Conservation (phyloP, 2,797 vertebrate genomes). For the Rallus crepitans region DNA sequence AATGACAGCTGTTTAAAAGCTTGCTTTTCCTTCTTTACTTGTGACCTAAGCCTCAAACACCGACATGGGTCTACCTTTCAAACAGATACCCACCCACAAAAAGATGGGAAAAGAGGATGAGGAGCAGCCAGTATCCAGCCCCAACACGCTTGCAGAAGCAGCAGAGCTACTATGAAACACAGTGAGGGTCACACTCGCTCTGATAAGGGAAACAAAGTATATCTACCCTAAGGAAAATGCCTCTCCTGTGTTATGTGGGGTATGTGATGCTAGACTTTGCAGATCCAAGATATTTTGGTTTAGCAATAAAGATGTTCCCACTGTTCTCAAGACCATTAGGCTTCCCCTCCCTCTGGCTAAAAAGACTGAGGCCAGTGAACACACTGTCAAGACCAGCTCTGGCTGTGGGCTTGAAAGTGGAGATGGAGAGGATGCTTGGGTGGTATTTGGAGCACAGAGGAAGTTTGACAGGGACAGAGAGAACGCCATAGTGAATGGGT, state of each 20-base stretch:
- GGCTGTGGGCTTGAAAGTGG: not conserved
- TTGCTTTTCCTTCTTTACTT: not conserved
- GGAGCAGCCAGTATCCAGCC: not conserved
- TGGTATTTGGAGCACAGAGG: not conserved
- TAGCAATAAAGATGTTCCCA: not conserved
- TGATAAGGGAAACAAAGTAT: rapidly evolving
- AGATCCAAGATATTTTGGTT: not conserved
- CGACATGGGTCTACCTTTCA: not conserved
- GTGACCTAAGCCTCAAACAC: not conserved
- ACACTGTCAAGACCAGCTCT: not conserved
- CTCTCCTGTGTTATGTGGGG: not conserved
- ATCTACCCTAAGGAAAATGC: rapidly evolving
- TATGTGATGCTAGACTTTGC: rapidly evolving
- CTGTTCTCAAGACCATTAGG: not conserved
- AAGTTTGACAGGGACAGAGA: not conserved
- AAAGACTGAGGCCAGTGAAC: too few relatives aligned
- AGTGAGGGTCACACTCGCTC: not conserved
- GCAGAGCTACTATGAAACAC: not conserved
- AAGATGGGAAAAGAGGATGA: not conserved
- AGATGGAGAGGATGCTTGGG: rapidly evolving
- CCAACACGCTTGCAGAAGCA: not conserved
- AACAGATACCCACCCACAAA: not conserved
- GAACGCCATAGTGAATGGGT: not conserved
- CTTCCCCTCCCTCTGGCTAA: not conserved
- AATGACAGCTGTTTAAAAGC: not conserved